Base-by-base conservation (phyloP, 2,888 invertebrate genomes). In the Anthophora plumipes region DNA sequence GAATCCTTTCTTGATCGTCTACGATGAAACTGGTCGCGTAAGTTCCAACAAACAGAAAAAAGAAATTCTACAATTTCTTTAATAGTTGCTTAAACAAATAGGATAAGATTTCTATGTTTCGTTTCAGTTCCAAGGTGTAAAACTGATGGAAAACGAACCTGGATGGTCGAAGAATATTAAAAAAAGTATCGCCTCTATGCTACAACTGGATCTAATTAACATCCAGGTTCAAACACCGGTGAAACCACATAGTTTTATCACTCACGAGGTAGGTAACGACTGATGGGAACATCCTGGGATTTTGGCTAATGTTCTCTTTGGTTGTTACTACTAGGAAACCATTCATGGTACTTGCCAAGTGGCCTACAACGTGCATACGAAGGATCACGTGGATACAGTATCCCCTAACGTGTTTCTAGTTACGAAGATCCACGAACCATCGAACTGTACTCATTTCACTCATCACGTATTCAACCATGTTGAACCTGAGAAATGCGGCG, bases 261-360 rank as follows among this genome's bases (percentile, higher is more conserved):
- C 88, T 6, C 80, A 86, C 20, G 93, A 94, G 92, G 92, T 93
- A 91, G 93, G 93, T 93, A 93, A 93, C 92, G 90, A 92, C 92
- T 91, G 90, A 92, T 90, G 93, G 91, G 93, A 92, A 92, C 92
- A 88, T 77, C 82, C 77, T 67, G 39, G 88, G 85, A 80, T 88
- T 80, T 82, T 82, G 80, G 87, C 77, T 90, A 92, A 91, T 92
- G 93, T 93, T 93, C 93, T 93, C 93, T 93, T 93, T 93, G 93
- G 93, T 93, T 93, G 93, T 93, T 93, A 93, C 93, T 93, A 92
- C 92, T 92, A 93, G 93, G 89, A 91, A 60, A 92, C 92, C 63
- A 90, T 94, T 66, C 92, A 93, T 57, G 94, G 94, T 1, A 84
- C 84, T 14, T 93, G 93, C 43, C 77, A 90, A 50, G 90, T 92